phyloP scores from a whole-genome alignment of 2,113 vertebrate genomes.

The Trochalopteron elliotii region DNA sequence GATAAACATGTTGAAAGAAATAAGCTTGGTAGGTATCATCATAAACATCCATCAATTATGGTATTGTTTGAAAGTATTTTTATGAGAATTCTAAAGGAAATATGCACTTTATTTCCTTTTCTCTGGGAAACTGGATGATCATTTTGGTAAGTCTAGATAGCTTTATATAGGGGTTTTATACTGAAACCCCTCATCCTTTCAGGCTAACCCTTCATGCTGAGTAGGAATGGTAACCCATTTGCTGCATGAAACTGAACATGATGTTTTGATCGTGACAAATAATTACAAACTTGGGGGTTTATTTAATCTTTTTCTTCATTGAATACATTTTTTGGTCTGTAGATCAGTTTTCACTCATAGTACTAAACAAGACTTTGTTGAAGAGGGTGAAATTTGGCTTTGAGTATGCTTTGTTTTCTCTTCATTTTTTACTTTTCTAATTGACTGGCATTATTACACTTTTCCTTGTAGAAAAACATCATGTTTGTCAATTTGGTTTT shows the following conservation, averaged over 20 bases:
- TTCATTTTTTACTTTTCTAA: not conserved
- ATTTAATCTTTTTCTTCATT: not conserved
- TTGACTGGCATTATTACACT: not conserved
- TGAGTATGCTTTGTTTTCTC: not conserved
- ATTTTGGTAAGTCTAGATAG: not conserved
- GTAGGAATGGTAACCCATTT: not conserved
- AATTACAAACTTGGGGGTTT: not conserved
- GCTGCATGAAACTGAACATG: not conserved
- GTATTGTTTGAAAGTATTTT: not conserved
- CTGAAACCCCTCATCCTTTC: not conserved
- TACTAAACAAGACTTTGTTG: not conserved
- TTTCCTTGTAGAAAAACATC: not conserved
- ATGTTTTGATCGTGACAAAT: not conserved
- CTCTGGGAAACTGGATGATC: not conserved
- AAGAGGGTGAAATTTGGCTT: not conserved
- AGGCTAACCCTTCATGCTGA: not conserved
- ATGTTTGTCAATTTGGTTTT: not conserved
- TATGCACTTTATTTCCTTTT: not conserved
- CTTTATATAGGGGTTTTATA: not conserved
- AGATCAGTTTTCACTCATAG: not conserved
- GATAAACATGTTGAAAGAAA: not conserved
- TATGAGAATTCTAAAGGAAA: not conserved
- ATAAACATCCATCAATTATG: not conserved
- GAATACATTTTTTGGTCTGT: not conserved
- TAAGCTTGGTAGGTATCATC: not conserved